Percentiles rank a stretch among this genome's conserved stretches.
These are phyloP conservation scores for Pterois miles DNA, from an alignment of 2,797 vertebrate species.

Conservation along the genomic window DNA sequence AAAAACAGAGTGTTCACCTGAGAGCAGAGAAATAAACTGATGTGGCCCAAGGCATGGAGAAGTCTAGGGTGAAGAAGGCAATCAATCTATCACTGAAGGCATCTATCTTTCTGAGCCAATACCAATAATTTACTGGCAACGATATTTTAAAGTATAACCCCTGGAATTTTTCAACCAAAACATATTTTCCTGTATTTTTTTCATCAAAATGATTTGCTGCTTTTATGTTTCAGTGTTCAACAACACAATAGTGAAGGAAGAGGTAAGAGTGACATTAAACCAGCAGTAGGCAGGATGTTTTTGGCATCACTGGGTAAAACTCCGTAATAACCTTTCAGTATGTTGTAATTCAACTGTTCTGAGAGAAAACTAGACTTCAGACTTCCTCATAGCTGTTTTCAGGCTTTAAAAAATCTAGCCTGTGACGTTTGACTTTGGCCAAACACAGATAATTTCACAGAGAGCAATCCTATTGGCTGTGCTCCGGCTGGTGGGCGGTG, in stretches of 20 bases:
- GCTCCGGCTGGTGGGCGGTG: too few species aligned
- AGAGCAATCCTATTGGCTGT: too few species aligned
- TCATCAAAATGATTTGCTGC: background rate
- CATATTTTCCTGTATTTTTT: slow-evolving; percentile 2
- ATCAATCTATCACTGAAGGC: slow-evolving; percentile 27
- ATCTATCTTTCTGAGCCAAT: slow-evolving; percentile 30
- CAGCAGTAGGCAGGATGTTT: too few species aligned
- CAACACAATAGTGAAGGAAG: background rate
- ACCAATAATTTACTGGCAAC: slow-evolving; percentile 26
- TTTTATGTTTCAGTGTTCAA: background rate
- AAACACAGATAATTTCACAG: too few species aligned
- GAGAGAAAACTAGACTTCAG: too few species aligned
- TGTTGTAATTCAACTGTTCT: too few species aligned
- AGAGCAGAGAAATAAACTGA: slow-evolving; percentile 47
- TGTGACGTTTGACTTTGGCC: too few species aligned
- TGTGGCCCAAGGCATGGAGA: slow-evolving; percentile 36
- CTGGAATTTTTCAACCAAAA: background rate
- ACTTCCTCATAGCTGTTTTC: too few species aligned
- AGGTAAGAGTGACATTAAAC: background rate
- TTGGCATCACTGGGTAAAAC: too few species aligned
- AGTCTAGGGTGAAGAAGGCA: slow-evolving; percentile 20
- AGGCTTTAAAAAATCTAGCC: too few species aligned
- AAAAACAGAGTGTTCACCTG: slow-evolving; percentile 40
- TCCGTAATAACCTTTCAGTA: too few species aligned
- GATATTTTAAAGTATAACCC: slow-evolving; percentile 28